phyloP scores from a whole-genome alignment of 2,113 vertebrate species.

The Sapajus apella region DNA sequence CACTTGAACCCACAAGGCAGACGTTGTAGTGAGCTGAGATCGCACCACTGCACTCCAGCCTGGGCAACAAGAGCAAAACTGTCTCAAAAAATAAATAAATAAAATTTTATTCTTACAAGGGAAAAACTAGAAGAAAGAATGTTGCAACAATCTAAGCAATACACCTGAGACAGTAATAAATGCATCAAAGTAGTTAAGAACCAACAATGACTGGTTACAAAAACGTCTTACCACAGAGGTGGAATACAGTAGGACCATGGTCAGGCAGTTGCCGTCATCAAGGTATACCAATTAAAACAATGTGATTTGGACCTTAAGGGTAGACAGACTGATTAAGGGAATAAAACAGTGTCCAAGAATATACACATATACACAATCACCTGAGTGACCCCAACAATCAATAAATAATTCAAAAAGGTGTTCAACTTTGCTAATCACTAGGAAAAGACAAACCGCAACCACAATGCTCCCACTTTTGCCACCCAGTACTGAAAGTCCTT shows the following conservation, averaged over 20 bases:
- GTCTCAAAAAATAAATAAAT: too few relatives aligned
- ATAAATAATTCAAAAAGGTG: neutral
- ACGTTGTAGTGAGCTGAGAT: too few relatives aligned
- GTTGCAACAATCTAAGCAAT: neutral
- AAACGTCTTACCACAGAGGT: neutral
- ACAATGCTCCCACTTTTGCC: neutral
- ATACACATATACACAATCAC: neutral
- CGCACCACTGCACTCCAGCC: too few relatives aligned
- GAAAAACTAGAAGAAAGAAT: neutral
- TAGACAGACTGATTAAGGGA: neutral
- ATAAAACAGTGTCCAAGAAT: neutral
- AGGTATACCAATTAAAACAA: neutral
- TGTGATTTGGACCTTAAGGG: neutral
- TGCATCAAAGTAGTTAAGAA: neutral
- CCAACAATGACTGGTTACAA: neutral
- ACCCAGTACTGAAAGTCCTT: neutral
- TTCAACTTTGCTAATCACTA: neutral
- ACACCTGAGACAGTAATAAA: neutral
- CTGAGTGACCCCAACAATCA: neutral
- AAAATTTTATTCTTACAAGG: neutral
- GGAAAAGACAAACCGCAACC: slow-evolving; percentile 41
- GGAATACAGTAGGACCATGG: neutral
- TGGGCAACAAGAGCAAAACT: too few relatives aligned
- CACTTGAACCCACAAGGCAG: too few relatives aligned
- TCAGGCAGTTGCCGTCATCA: neutral